Base-by-base conservation (phyloP, 2,888 invertebrate genomes). In the Andrena praecox region DNA sequence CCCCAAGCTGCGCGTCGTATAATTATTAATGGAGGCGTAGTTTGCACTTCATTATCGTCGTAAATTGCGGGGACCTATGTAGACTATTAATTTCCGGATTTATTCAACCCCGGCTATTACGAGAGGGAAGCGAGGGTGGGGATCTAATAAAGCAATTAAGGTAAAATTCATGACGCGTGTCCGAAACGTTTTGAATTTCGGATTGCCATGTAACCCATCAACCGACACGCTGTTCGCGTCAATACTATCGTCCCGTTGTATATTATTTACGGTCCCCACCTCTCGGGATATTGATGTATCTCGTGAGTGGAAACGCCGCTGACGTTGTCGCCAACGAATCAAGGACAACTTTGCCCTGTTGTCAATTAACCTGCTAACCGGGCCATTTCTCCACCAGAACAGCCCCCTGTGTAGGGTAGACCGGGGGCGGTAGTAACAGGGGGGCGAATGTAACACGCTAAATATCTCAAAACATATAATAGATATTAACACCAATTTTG, bases 251-350 rank as follows among this genome's bases (percentile, higher is more conserved):
- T 33, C 59, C 33, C 54, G 24, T 33, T 35, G 50, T 77, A 60
- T 60, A 66, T 71, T 77, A 77, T 77, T 77, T 77, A 77, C 10
- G 63, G 42, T 67, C 52, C 16, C 31, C 35, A 20, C 42, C 42
- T 12, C n/a, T 7, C 67, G 52, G 60, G 66, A 72, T 52, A 71
- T 71, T 59, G 77, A 77, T 77, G 66, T 48, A 48, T 52, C 50
- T 29, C 66, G 12, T 67, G 67, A 54, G 50, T 68, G 48, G 56
- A 20, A 48, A 12, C 69, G 27, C 16, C 66, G 56, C 33, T 24
- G 48, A 48, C 70, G 59, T 24, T 68, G 48, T 68, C 75, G 62
- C 50, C 60, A 20, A 60, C 54, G 48, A 75, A 75, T 60, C 33
- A 33, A 24, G 31, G 16, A 54, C 54, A 68, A 68, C 67, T 54